Base-by-base conservation (phyloP, 2,113 vertebrate genomes). In the Tringa solitaria region DNA sequence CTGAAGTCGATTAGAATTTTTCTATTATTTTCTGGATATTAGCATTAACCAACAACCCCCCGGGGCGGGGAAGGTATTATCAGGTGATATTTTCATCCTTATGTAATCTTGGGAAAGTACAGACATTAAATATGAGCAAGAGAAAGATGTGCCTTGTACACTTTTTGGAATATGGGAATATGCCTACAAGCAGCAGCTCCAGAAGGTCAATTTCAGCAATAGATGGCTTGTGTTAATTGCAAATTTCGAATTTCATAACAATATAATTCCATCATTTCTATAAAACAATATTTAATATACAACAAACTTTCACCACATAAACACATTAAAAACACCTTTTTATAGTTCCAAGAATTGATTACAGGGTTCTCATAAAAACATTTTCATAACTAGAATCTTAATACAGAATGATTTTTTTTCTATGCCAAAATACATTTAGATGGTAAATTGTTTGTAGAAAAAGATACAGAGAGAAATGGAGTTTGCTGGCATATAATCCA, bases 381-480 rank as follows among this genome's bases (percentile, higher is more conserved):
- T 98, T 97, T 98, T 97, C 91, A 97, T 98, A 98, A 95, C 97
- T 98, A 97, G 97, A 98, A 96, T 98, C 95, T 98, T 97, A 97
- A 95, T 98, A 98, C 98, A 98, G 98, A 97, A 97, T 91, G 97
- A 95, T 97, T 97, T 97, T 65, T 95, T 97, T 95, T 98, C 97
- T 98, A 98, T 98, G 98, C 96, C 98, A 98, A 98, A 98, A 98
- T 98, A 98, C 98, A 98, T 98, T 98, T 98, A 98, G 94, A 97
- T 95, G 96, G 97, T 95, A 97, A 97, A 97, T 85, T 96, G 96
- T 75, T 97, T 87, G 91, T 97, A 97, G 97, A 96, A 95, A 94
- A 97, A 97, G 94, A 95, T 95, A 98, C 93, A 97, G 95, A 96
- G 87, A 98, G 85, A 96, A 98, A 96, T 79, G 95, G 94, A 87